Evolutionary conservation across 2,888 invertebrate genomes (phyloP).

Genomic region (Trissoscelio sp.): DNA sequence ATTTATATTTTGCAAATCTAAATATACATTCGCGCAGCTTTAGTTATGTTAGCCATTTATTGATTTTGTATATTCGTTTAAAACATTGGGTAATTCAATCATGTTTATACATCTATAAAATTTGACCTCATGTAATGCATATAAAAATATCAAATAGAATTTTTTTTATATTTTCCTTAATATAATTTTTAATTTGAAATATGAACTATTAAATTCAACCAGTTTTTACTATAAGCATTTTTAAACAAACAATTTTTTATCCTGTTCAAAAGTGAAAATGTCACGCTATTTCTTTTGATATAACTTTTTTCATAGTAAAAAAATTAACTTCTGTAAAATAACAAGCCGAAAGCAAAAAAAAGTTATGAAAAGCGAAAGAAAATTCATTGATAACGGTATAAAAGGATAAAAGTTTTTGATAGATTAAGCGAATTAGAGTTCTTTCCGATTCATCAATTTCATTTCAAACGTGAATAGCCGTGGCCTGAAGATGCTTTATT

Average conservation of each 20-base stretch:
- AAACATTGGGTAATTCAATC: not conserved
- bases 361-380: not conserved
- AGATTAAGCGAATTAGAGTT: conserved; percentile 1
- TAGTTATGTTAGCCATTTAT: not conserved
- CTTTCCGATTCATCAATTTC: conserved; percentile 86
- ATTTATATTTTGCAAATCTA: conserved; percentile 12
- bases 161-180: too few species aligned
- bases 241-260: not conserved
- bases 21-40: not conserved
- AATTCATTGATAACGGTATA: not conserved
- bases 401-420: not conserved
- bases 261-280: not conserved
- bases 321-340: too few species aligned
- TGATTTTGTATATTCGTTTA: conserved; percentile 8
- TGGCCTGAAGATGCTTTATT: conserved; percentile 97
- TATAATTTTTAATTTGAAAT: conserved; percentile 8
- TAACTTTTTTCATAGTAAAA: not conserved
- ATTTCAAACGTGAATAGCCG: conserved; percentile 80
- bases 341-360: not conserved
- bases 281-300: not conserved
- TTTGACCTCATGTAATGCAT: not conserved
- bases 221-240: not conserved
- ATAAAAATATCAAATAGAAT: too few species aligned
- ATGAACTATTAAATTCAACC: not conserved
- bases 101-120: not conserved